phyloP scores from a whole-genome alignment of 2,888 invertebrate species.

The Anorthoa munda region DNA sequence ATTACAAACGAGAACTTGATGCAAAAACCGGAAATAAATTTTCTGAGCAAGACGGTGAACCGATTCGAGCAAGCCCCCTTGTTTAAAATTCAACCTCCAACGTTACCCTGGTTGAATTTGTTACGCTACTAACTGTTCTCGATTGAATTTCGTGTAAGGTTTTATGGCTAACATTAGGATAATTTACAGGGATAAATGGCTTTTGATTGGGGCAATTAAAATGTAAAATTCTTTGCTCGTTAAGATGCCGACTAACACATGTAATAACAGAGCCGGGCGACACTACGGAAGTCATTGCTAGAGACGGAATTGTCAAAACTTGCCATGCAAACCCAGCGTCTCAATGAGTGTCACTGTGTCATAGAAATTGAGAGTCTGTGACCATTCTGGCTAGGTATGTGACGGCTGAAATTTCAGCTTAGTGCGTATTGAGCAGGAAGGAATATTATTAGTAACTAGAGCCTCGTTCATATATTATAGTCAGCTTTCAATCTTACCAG shows the following conservation, averaged over 20 bases:
- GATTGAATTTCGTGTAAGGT: slow-evolving; percentile 28
- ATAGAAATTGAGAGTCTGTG: too few relatives aligned
- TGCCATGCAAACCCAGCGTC: too few relatives aligned
- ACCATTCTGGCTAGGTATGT: too few relatives aligned
- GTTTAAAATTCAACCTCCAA: slow-evolving; percentile 82
- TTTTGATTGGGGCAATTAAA: slow-evolving; percentile 12
- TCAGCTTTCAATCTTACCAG: too few relatives aligned
- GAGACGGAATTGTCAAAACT: neutral
- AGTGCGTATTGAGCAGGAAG: too few relatives aligned
- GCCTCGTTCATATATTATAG: too few relatives aligned
- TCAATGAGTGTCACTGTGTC: too few relatives aligned
- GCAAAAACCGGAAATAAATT: slow-evolving; percentile 87
- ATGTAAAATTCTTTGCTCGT: slow-evolving; percentile 4
- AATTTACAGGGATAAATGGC: slow-evolving; percentile 25
- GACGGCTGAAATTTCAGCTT: too few relatives aligned
- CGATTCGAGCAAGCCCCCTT: slow-evolving; percentile 69
- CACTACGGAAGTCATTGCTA: neutral
- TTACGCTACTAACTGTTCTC: slow-evolving; percentile 60
- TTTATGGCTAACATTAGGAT: slow-evolving; percentile 38
- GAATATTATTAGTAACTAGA: too few relatives aligned
- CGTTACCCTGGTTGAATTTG: slow-evolving; percentile 73
- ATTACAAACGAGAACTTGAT: slow-evolving; percentile 75
- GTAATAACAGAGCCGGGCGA: neutral
- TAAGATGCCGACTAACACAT: neutral
- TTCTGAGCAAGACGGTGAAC: slow-evolving; percentile 76